Conservation (phyloP, 2,113 vertebrate genomes). For the Heloderma charlesbogerti region DNA sequence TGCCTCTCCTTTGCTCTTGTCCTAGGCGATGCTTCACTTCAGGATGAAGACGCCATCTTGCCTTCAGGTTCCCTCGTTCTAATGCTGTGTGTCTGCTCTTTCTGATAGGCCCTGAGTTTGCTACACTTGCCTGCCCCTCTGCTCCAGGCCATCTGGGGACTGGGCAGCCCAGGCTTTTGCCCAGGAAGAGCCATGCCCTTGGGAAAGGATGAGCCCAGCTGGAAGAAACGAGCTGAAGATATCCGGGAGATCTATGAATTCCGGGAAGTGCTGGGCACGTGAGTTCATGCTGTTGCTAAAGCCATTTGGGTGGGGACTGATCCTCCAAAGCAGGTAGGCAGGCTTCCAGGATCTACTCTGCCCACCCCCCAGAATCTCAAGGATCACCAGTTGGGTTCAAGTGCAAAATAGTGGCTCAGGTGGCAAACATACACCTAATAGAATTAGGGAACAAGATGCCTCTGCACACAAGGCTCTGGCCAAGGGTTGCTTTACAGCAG, state of each 20-base stretch:
- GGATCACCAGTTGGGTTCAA: not conserved
- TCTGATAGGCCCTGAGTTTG: not conserved
- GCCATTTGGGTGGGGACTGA: not conserved
- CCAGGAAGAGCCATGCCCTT: slow-evolving; percentile 74
- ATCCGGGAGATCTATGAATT: slow-evolving; percentile 82
- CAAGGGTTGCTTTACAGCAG: not conserved
- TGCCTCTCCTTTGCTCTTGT: not conserved
- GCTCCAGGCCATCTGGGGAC: not conserved
- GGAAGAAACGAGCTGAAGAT: slow-evolving; percentile 81
- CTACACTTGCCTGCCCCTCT: not conserved
- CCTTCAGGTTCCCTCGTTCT: not conserved
- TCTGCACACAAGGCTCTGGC: not conserved
- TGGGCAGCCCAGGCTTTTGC: not conserved
- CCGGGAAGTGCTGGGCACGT: slow-evolving; percentile 85
- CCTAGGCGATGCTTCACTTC: too few species aligned
- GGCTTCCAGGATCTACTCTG: not conserved
- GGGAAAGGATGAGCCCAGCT: slow-evolving; percentile 75
- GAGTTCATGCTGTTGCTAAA: slow-evolving; percentile 51
- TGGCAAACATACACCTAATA: not conserved
- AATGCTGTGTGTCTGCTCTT: not conserved
- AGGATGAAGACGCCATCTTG: not conserved
- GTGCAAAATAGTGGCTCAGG: not conserved
- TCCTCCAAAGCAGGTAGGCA: not conserved
- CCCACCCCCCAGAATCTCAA: not conserved
- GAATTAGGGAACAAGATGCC: not conserved